A percentile compares a stretch with the other conserved stretches of the same genome.
Evolutionary conservation across 2,888 invertebrate species (phyloP).

Genomic region (Troides aeacus): DNA sequence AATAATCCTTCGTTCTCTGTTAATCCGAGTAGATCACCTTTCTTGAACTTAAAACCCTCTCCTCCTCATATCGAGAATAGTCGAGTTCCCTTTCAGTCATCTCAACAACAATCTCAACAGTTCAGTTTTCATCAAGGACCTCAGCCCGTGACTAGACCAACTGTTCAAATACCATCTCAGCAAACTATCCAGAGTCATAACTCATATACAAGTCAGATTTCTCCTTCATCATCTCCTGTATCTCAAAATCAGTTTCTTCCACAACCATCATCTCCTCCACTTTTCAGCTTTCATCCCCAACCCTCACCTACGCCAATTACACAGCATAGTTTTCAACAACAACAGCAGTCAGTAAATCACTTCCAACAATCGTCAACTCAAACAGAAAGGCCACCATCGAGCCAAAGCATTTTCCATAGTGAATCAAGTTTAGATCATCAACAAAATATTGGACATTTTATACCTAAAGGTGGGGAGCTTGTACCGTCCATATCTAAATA

Average conservation of each 20-base stretch:
- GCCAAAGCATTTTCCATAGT: slow-evolving; percentile 50
- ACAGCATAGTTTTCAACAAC: slow-evolving; percentile 52
- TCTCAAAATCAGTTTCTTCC: slow-evolving; percentile 66
- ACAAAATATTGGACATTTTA: slow-evolving; percentile 71
- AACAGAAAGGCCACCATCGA: slow-evolving; percentile 50
- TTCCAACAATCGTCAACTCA: slow-evolving; percentile 60
- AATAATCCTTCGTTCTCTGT: slow-evolving; percentile 60
- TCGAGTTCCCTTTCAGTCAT: slow-evolving; percentile 61
- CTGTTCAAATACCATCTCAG: slow-evolving; percentile 47
- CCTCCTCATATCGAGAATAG: slow-evolving; percentile 68
- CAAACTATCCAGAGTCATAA: slow-evolving; percentile 49
- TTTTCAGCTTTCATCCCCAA: slow-evolving; percentile 67
- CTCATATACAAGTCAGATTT: slow-evolving; percentile 51
- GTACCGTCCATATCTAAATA: slow-evolving; percentile 88
- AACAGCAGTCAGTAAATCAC: slow-evolving; percentile 51
- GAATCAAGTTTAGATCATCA: slow-evolving; percentile 59
- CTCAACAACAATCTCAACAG: slow-evolving; percentile 58
- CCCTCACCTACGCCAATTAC: slow-evolving; percentile 55
- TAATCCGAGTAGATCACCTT: slow-evolving; percentile 62
- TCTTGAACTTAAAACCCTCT: slow-evolving; percentile 71
- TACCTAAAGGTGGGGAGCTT: slow-evolving; percentile 85
- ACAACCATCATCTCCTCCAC: slow-evolving; percentile 63
- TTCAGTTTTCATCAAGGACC: slow-evolving; percentile 72
- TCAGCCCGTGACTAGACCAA: slow-evolving; percentile 56
- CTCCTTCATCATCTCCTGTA: slow-evolving; percentile 46